Percentiles rank a stretch among this genome's conserved stretches.
phyloP scores from a whole-genome alignment of 2,113 vertebrate species.

The Capra hircus region DNA sequence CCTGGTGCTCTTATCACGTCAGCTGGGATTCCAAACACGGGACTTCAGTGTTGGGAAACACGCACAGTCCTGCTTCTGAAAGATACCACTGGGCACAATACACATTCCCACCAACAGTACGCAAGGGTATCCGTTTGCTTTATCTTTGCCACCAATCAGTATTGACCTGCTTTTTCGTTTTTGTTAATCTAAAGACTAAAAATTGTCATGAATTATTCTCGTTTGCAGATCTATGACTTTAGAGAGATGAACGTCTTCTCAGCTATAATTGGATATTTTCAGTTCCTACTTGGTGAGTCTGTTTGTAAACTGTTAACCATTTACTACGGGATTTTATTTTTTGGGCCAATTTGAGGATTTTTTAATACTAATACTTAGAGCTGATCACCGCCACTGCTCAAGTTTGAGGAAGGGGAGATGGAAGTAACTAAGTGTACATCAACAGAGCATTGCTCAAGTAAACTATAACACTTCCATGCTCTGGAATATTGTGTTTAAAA shows the following conservation, averaged over 20 bases:
- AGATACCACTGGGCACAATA: background rate
- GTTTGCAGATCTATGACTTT: background rate
- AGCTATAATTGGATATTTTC: background rate
- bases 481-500: background rate
- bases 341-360: background rate
- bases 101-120: background rate
- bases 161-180: background rate
- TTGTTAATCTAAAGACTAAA: background rate
- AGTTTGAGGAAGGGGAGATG: background rate
- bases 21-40: background rate
- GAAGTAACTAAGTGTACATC: background rate
- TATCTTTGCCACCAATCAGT: background rate
- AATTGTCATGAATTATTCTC: background rate
- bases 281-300: background rate
- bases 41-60: background rate
- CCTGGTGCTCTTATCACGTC: background rate
- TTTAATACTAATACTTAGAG: background rate
- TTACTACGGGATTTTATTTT: slow-evolving; percentile 12
- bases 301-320: background rate
- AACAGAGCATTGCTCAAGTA: background rate
- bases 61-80: background rate
- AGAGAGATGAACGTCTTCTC: background rate
- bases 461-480: background rate
- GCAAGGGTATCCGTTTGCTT: background rate
- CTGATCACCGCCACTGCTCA: background rate